Percentiles rank a stretch among this genome's conserved stretches.
These are phyloP conservation scores for Chaetodon trifasciatus DNA, from an alignment of 2,797 vertebrate species.

Conservation along the genomic window DNA sequence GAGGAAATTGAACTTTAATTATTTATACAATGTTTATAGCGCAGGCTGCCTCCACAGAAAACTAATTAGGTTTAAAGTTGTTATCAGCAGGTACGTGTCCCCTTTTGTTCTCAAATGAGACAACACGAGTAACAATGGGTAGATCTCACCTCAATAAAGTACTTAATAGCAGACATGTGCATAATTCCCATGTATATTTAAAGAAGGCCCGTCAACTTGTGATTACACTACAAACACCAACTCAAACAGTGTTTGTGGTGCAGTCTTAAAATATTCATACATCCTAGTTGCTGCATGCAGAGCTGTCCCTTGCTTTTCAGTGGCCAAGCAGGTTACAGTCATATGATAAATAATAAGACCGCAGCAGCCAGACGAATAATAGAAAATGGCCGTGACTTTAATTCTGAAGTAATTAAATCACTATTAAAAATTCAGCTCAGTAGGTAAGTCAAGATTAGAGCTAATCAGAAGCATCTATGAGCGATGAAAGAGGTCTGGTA, in stretches of 20 bases:
- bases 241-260: slow-evolving; percentile 21
- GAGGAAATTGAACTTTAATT: slow-evolving; percentile 71
- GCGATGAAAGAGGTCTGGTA: not conserved
- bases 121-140: slow-evolving; percentile 6
- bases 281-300: slow-evolving; percentile 11
- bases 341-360: not conserved
- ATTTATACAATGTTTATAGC: slow-evolving; percentile 63
- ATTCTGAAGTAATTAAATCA: slow-evolving; percentile 5
- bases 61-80: slow-evolving; percentile 50
- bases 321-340: not conserved
- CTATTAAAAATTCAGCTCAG: not conserved
- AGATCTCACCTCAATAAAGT: slow-evolving; percentile 21
- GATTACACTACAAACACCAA: slow-evolving; percentile 25
- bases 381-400: not conserved
- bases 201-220: slow-evolving; percentile 28
- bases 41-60: slow-evolving; percentile 11
- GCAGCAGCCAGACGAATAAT: not conserved
- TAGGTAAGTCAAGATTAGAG: not conserved
- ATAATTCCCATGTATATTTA: slow-evolving; percentile 45
- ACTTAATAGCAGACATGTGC: slow-evolving; percentile 26
- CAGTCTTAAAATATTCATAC: slow-evolving; percentile 47
- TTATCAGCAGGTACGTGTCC: slow-evolving; percentile 41
- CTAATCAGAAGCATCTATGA: not conserved
- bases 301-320: slow-evolving; percentile 16
- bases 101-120: slow-evolving; percentile 19